Evolutionary conservation across 2,888 invertebrate genomes (phyloP).

Genomic region (Xestobium rufovillosum): DNA sequence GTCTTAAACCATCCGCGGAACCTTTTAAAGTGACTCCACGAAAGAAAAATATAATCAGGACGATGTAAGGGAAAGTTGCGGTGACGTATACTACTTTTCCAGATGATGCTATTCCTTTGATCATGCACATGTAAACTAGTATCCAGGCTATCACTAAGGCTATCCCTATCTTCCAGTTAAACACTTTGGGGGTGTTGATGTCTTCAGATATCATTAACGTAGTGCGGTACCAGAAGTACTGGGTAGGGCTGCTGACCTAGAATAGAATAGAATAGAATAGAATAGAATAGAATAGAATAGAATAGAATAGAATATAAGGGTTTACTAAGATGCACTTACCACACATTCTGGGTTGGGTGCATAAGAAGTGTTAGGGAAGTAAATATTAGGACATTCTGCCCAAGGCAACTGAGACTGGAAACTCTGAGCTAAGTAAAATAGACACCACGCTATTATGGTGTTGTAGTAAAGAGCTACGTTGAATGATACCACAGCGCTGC

Average conservation of each 20-base stretch:
- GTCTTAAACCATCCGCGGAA: constrained; percentile 70
- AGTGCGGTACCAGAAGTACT: constrained; percentile 92
- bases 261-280: constrained; percentile 29
- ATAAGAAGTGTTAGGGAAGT: constrained; percentile 73
- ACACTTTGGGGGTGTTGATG: constrained; percentile 75
- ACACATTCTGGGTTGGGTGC: constrained; percentile 73
- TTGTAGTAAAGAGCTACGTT: constrained; percentile 96
- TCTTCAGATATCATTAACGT: constrained; percentile 85
- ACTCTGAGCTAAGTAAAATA: constrained; percentile 90
- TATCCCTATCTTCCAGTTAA: constrained; percentile 88
- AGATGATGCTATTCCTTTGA: constrained; percentile 94
- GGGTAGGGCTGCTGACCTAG: constrained; percentile 81
- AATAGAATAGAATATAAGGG: background rate
- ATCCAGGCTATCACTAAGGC: constrained; percentile 88
- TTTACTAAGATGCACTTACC: constrained; percentile 47
- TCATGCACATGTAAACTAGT: constrained; percentile 93
- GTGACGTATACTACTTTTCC: constrained; percentile 96
- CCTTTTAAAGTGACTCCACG: constrained; percentile 87
- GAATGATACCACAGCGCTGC: constrained; percentile 92
- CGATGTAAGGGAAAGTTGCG: constrained; percentile 93
- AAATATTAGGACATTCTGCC: constrained; percentile 82
- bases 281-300: constrained; percentile 1
- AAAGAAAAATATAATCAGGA: constrained; percentile 92
- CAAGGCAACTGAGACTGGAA: constrained; percentile 88
- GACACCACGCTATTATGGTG: constrained; percentile 96